Evolutionary conservation across 1,140 invertebrate species (phyloP), one percentile per base, ranked within the genome.

Genomic region (Drosophila yakuba): DNA sequence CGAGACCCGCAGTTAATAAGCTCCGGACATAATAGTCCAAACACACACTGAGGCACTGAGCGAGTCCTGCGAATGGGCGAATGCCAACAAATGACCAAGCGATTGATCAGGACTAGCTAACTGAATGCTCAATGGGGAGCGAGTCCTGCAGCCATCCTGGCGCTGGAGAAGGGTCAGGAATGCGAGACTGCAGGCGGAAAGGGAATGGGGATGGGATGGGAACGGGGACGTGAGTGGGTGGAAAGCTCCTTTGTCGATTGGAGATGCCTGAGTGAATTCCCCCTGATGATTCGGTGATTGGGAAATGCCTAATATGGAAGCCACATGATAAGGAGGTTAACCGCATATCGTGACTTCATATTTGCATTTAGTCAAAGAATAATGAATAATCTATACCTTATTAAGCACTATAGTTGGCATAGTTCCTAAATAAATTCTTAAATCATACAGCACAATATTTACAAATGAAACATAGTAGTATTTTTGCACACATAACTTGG

Each of bases 1-100:
- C 56, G 39, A 63, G 60, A 63, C 63, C 67, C 63, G 50, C 73
- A 85, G 76, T 80, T 80, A 85, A 85, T 85, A 85, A 80, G 73
- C 67, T 44, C 15, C 62, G 56, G 43, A 68, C 43, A 84, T 73
- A 73, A 73, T 73, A 64, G 59, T 71, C 51, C 28, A 14, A 20
- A 39, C 62, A 50, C 12, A 57, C 5, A 48, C 14, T 14, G 44
- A 47, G n/a, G 28, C 20, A 28, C 17, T 17, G 14, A 66, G 35
- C 35, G 57, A 35, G 38, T 45, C 25, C n/a, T 58, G 32, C 10
- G 17, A 17, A 17, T 17, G 28, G 0, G 38, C 15, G 56, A 72
- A 75, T 72, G 74, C 80, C 62, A 83, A 69, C 79, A 79, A 83
- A 79, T 75, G 63, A 47, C 60, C 80, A 55, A 41, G 63, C 80